Evolutionary conservation across 2,113 vertebrate species (phyloP).

Genomic region (Callionymus lyra): DNA sequence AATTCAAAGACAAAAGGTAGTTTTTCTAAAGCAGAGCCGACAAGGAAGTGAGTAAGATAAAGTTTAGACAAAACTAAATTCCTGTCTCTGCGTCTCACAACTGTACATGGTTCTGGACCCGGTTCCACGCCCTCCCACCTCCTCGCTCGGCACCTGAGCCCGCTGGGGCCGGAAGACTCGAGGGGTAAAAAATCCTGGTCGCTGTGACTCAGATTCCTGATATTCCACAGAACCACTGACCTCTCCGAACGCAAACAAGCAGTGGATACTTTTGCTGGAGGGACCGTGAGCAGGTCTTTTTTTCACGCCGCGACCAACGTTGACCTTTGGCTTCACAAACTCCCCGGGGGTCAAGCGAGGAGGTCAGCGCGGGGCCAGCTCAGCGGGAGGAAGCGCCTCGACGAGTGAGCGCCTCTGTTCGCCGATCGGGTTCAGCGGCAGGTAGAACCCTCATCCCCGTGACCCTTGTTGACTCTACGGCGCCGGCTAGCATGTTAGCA

Average conservation of each 20-base stretch:
- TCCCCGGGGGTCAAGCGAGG: slow-evolving; percentile 46
- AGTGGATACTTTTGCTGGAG: too few relatives aligned
- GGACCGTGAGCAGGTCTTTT: too few relatives aligned
- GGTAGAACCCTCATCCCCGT: slow-evolving; percentile 50
- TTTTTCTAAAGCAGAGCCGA: too few relatives aligned
- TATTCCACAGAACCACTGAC: slow-evolving; percentile 17
- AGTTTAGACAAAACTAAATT: too few relatives aligned
- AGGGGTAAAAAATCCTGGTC: slow-evolving; percentile 9
- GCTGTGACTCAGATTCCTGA: slow-evolving; percentile 21
- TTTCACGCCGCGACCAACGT: too few relatives aligned
- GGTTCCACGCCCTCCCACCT: slow-evolving; percentile 16
- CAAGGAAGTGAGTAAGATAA: too few relatives aligned
- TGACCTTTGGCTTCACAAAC: slow-evolving; percentile 49
- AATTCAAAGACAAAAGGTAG: too few relatives aligned
- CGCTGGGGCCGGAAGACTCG: slow-evolving; percentile 24
- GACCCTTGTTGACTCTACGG: slow-evolving; percentile 45
- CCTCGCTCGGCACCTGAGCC: slow-evolving; percentile 39
- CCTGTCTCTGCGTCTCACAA: too few relatives aligned
- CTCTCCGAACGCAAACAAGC: too few relatives aligned
- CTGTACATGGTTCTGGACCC: slow-evolving; percentile 15
- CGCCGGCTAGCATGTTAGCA: slow-evolving; percentile 24
- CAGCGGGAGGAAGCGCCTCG: slow-evolving; percentile 27
- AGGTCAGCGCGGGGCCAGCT: slow-evolving; percentile 44
- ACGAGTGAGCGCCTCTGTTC: slow-evolving; percentile 42
- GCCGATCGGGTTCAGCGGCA: slow-evolving; percentile 40